Base-by-base conservation (phyloP, 2,888 invertebrate species). In the Pristionchus japonicus region DNA sequence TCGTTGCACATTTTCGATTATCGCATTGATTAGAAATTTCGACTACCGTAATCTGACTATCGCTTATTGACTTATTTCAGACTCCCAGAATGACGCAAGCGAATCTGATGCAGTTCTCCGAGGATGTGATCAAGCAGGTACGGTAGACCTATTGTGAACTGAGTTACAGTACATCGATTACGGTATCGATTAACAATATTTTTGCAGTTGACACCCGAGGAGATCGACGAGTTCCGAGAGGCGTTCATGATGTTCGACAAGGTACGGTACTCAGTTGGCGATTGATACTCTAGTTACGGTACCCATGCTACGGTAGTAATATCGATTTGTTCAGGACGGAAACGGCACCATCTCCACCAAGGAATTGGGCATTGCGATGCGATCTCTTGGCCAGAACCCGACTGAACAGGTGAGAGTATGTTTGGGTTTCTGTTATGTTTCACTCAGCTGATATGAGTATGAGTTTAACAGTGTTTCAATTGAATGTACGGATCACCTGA, bases 171-270 rank as follows among this genome's bases (percentile, higher is more conserved):
- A 52, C 20, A 20, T 23, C 52, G 52, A 52, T 17, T 52, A 13
- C 52, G 3, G 11, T 52, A 52, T 17, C 23, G 17, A 52, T 52
- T 52, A 17, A 20, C 52, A 23, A 52, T 52, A 20, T 9, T 7
- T 15, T 86, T 92, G 61, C 89, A 94, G 92, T 88, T 94, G 88
- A 93, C 94, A 11, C 93, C 93, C 15, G 94, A 94, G 84, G 94
- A 94, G 86, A 94, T 94, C 89, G 94, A 94, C 89, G 94, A 94
- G 90, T 94, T 94, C 90, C 91, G 93, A 23, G 94, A 94, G 91
- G 93, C 94, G 2, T 94, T 94, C 90, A 93, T 94, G 94, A 93
- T 94, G 93, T 94, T 94, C 88, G 94, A 94, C 89, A 94, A 94
- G 88, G 83, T 64, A 67, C n/a, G 27, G 34, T 67, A 37, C 15